Evolutionary conservation across 2,113 vertebrate species (phyloP).

Genomic region (Brienomyrus longianalis): DNA sequence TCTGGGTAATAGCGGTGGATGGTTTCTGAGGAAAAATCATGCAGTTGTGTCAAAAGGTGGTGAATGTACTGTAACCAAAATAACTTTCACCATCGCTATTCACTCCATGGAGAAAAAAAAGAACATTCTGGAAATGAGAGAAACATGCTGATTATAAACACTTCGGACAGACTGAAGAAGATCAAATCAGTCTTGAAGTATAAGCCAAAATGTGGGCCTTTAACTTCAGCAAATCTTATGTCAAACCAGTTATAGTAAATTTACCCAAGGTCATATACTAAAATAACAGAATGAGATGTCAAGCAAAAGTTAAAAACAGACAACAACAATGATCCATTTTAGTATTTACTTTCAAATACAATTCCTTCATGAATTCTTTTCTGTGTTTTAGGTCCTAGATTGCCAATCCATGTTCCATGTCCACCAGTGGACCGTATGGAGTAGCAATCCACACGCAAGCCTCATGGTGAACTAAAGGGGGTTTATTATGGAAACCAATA

Average conservation of each 20-base stretch:
- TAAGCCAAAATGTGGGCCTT: conserved; percentile 27
- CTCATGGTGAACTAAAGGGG: neutral
- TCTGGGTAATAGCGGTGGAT: neutral
- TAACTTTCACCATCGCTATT: neutral
- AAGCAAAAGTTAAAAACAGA: neutral
- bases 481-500: neutral
- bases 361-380: neutral
- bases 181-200: conserved; percentile 24
- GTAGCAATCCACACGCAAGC: neutral
- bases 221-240: neutral
- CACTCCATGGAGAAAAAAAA: neutral
- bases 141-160: conserved; percentile 18
- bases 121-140: neutral
- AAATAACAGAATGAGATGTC: conserved; percentile 1
- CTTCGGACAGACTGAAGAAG: neutral
- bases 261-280: neutral
- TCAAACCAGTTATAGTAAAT: conserved; percentile 13
- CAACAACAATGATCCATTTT: neutral
- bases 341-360: conserved; percentile 7
- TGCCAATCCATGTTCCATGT: neutral
- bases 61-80: neutral
- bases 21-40: neutral
- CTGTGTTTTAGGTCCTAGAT: neutral
- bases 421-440: neutral
- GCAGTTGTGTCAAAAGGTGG: neutral